phyloP scores from a whole-genome alignment of 2,113 vertebrate species.

The Stegostoma tigrinum region DNA sequence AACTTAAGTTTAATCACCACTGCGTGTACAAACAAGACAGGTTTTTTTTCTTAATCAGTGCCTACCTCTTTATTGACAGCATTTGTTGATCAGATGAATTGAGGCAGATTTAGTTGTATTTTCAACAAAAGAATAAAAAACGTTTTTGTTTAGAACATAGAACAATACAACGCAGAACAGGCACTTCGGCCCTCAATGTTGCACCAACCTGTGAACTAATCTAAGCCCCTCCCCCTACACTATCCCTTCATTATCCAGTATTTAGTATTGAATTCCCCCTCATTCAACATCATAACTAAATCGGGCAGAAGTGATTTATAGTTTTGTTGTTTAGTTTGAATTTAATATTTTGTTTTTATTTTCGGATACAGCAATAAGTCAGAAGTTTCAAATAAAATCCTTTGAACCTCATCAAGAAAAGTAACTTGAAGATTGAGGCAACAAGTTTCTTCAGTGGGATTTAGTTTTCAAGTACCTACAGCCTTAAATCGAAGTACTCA shows the following conservation, averaged over 20 bases:
- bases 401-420: neutral
- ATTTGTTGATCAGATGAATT: neutral
- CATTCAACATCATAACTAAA: neutral
- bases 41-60: neutral
- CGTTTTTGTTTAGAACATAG: too few species aligned
- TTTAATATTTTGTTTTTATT: neutral
- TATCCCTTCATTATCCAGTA: too few species aligned
- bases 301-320: neutral
- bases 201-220: too few species aligned
- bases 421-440: neutral
- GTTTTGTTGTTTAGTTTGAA: neutral
- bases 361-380: neutral
- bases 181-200: too few species aligned
- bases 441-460: neutral
- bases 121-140: neutral
- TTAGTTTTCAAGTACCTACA: neutral
- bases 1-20: neutral
- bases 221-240: too few species aligned
- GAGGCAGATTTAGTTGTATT: neutral
- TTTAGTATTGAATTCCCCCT: neutral
- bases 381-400: neutral
- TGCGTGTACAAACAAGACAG: neutral
- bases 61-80: neutral
- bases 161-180: too few species aligned
- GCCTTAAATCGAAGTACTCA: neutral